Percentiles rank a stretch among this genome's conserved stretches.
Evolutionary conservation across 2,113 vertebrate genomes (phyloP).

Genomic region (Pseudopipra pipra): DNA sequence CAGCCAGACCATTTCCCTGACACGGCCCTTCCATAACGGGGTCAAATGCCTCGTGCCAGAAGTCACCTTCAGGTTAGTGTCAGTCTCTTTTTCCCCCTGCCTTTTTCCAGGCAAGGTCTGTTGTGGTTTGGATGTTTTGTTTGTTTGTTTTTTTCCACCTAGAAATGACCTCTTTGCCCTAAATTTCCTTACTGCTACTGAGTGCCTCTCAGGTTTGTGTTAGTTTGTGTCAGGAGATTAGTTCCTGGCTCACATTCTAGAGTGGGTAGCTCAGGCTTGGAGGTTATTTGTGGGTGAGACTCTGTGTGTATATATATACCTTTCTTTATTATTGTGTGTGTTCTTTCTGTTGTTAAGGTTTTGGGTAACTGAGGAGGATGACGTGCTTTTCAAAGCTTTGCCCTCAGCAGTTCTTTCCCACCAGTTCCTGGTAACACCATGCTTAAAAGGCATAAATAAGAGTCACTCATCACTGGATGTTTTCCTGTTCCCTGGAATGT

Average conservation of each 20-base stretch:
- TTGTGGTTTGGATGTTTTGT: not conserved
- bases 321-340: not conserved
- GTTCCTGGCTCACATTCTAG: not conserved
- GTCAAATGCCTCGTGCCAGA: slow-evolving; percentile 95
- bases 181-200: not conserved
- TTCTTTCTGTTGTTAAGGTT: not conserved
- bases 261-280: not conserved
- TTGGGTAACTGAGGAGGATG: not conserved
- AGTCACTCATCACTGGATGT: not conserved
- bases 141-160: too few species aligned
- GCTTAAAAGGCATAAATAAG: not conserved
- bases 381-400: not conserved
- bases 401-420: not conserved
- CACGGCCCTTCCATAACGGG: slow-evolving; percentile 94
- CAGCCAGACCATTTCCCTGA: slow-evolving; percentile 95
- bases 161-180: not conserved
- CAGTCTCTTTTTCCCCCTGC: not conserved
- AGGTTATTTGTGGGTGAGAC: not conserved
- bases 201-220: not conserved
- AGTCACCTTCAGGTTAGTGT: slow-evolving; percentile 94
- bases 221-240: not conserved
- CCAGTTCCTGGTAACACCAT: not conserved
- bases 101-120: not conserved
- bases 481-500: not conserved
- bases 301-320: fast-evolving